Base-by-base conservation (phyloP, 2,113 vertebrate species). In the Raja brachyura region DNA sequence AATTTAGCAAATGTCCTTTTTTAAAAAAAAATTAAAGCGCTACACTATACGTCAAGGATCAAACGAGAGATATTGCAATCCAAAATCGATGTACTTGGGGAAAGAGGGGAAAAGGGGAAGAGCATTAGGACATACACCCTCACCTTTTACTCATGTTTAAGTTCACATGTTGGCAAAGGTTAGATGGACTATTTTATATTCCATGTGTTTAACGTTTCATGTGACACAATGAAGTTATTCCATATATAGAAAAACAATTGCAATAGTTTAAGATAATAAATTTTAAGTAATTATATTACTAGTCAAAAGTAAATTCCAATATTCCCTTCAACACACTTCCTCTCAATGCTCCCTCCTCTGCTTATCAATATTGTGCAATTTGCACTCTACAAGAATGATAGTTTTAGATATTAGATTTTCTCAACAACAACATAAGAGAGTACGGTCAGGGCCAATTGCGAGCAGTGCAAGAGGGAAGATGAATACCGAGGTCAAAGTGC, bases 251-350 rank as follows among this genome's bases (percentile, higher is more conserved):
- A 13, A 13, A 28, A 75, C 10, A 31, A 11, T 74, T 25, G n/a
- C n/a, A n/a, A n/a, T n/a, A n/a, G n/a, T 59, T 28, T 9, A 4
- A 61, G 22, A 85, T 66, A 25, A 59, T 54, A 85, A 54, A 61
- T 28, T 18, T 79, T 39, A 39, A 9, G 28, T 81, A 54, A 28
- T 61, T 54, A 59, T 85, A 66, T 59, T 10, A n/a, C 10, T 25
- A 11, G n/a, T 13, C 54, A 56, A 85, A 10, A 85, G 3, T 11
- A 13, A 22, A 28, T 85, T 83, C 56, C 33, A 20, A 56, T 81
- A 22, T 81, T 81, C 18, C 78, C 78, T 81, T 48, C 78, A 22
- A 81, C 78, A 56, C 48, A 81, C 78, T 81, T 81, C 78, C 78
- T 81, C 9, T 22, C 56, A 85, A 56, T 59, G 54, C 81, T 54